phyloP scores from a whole-genome alignment of 2,888 invertebrate species.

The Drosophila meridionalis region DNA sequence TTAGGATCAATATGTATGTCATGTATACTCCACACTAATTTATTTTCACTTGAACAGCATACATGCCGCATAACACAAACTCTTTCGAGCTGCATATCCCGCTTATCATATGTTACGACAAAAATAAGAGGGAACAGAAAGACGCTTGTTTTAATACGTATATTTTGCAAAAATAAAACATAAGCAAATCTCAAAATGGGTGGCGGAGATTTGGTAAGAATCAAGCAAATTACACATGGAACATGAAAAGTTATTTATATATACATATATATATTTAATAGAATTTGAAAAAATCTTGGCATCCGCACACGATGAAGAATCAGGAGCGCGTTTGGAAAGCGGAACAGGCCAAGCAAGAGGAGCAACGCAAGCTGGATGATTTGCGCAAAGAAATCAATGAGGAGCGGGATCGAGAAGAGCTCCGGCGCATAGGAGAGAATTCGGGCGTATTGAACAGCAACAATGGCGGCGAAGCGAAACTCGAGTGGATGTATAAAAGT shows the following conservation, averaged over 20 bases:
- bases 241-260: neutral
- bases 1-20: neutral
- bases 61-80: neutral
- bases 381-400: slow-evolving; percentile 89
- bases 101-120: slow-evolving; percentile 6
- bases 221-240: neutral
- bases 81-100: slow-evolving; percentile 9
- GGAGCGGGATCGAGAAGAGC: slow-evolving; percentile 88
- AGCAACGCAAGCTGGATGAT: slow-evolving; percentile 89
- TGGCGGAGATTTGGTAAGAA: slow-evolving; percentile 82
- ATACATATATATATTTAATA: slow-evolving; percentile 70
- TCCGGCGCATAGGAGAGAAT: slow-evolving; percentile 87
- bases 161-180: neutral
- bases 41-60: neutral
- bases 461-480: slow-evolving; percentile 86
- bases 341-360: slow-evolving; percentile 90
- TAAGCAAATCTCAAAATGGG: slow-evolving; percentile 69
- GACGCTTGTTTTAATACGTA: slow-evolving; percentile 16
- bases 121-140: slow-evolving; percentile 33
- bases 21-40: too few species aligned
- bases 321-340: slow-evolving; percentile 92
- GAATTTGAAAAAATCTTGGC: slow-evolving; percentile 93
- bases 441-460: slow-evolving; percentile 86
- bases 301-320: slow-evolving; percentile 91
- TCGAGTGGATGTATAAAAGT: slow-evolving; percentile 96